Conservation (phyloP, 30 jellyfish, hydroid and myxozoan genomes). For the Clytia hemisphaerica region DNA sequence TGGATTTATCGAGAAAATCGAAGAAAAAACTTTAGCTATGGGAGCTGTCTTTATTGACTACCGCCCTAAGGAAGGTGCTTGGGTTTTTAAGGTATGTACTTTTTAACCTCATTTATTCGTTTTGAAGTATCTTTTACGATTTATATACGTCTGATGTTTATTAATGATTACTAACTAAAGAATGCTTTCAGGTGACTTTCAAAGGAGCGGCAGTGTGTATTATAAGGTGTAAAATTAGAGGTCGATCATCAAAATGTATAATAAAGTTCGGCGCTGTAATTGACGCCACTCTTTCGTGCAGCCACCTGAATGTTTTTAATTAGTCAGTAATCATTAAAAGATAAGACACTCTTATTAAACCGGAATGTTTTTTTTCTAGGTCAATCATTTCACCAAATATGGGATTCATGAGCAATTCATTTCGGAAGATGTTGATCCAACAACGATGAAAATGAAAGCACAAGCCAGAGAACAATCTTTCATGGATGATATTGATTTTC, state of each 20-base stretch:
- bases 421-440: conserved; percentile 50
- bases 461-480: not conserved
- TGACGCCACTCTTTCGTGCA: too few species aligned
- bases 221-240: too few species aligned
- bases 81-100: conserved; percentile 77
- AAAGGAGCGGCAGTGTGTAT: too few species aligned
- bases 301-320: too few species aligned
- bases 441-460: conserved; percentile 19
- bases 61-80: conserved; percentile 73
- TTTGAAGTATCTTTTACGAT: too few species aligned
- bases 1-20: conserved; percentile 82
- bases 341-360: too few species aligned
- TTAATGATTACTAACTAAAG: too few species aligned
- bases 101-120: not conserved
- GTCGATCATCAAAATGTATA: too few species aligned
- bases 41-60: conserved; percentile 87
- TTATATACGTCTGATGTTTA: too few species aligned
- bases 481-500: not conserved
- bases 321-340: too few species aligned
- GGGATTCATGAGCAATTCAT: conserved; percentile 75
- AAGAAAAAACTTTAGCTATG: conserved; percentile 75
- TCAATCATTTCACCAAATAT: conserved; percentile 82
- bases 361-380: conserved; percentile 34
- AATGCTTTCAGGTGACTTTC: too few species aligned
- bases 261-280: too few species aligned